Evolutionary conservation across 2,888 invertebrate genomes (phyloP).

Genomic region (Eupithecia vulgata): DNA sequence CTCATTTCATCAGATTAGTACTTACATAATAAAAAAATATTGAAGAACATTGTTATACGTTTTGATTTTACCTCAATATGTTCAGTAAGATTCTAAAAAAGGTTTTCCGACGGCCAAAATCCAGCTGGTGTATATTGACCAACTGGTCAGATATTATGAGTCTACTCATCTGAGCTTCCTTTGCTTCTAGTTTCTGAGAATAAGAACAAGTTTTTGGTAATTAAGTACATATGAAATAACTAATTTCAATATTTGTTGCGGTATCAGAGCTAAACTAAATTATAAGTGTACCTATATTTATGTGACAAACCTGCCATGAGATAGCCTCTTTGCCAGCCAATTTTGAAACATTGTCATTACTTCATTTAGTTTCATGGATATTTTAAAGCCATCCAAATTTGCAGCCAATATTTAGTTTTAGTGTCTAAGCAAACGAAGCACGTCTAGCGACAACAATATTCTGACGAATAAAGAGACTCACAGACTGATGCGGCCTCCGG

Average conservation of each 20-base stretch:
- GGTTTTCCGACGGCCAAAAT: conserved; percentile 62
- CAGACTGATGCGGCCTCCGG: no score
- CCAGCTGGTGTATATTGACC: conserved; percentile 65
- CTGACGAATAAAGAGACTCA: neutral
- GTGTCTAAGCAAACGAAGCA: neutral
- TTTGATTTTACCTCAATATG: conserved; percentile 63
- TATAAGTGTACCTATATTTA: no score
- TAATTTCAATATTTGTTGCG: neutral
- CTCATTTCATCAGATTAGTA: no score
- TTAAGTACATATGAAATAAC: neutral
- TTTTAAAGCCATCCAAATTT: no score
- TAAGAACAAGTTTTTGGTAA: conserved; percentile 16
- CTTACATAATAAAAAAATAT: no score
- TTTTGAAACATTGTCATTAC: no score
- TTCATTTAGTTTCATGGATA: no score
- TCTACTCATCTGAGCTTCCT: conserved; percentile 63
- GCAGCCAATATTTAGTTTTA: neutral
- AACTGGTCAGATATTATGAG: conserved; percentile 67
- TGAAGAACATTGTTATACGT: neutral
- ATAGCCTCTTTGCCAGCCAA: no score
- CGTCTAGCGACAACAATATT: no score
- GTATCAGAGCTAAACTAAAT: neutral
- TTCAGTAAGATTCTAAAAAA: conserved; percentile 63
- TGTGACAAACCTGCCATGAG: no score
- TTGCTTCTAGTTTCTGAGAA: conserved; percentile 64